Conservation (phyloP, 2,888 invertebrate species). For the Pachydiplax longipennis region DNA sequence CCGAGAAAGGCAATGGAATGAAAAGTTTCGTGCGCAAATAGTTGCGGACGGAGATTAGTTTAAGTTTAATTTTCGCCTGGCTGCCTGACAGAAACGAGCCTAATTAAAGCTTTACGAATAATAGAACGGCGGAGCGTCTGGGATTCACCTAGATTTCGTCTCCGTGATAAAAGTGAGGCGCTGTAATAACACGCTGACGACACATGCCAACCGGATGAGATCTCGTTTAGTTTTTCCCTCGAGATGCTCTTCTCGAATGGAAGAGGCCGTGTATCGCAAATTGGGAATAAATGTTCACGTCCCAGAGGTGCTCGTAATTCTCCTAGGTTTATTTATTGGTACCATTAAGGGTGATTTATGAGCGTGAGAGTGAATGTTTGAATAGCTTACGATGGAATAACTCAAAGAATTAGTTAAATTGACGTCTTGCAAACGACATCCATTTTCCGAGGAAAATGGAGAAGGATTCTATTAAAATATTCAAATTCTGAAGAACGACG, state of each 20-base stretch:
- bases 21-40: not conserved
- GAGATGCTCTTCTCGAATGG: not conserved
- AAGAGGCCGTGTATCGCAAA: not conserved
- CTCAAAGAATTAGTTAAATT: not conserved
- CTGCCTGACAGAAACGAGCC: not conserved
- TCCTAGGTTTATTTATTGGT: not conserved
- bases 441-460: not conserved
- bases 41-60: not conserved
- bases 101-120: not conserved
- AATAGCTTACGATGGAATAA: not conserved
- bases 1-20: not conserved
- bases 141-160: not conserved
- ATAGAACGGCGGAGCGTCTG: not conserved
- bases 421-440: not conserved
- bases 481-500: too few relatives aligned
- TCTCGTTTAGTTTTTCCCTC: not conserved
- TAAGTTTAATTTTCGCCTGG: not conserved
- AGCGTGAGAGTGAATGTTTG: not conserved
- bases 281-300: not conserved
- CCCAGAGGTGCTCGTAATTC: not conserved
- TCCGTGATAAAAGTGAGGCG: not conserved
- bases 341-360: not conserved
- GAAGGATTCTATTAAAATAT: not conserved
- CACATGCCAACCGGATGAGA: not conserved
- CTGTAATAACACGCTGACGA: not conserved